Evolutionary conservation across 35 echinoderm and acorn worm genomes (phyloP), one percentile per base, ranked within the genome.

Genomic region (Eucidaris tribuloides): DNA sequence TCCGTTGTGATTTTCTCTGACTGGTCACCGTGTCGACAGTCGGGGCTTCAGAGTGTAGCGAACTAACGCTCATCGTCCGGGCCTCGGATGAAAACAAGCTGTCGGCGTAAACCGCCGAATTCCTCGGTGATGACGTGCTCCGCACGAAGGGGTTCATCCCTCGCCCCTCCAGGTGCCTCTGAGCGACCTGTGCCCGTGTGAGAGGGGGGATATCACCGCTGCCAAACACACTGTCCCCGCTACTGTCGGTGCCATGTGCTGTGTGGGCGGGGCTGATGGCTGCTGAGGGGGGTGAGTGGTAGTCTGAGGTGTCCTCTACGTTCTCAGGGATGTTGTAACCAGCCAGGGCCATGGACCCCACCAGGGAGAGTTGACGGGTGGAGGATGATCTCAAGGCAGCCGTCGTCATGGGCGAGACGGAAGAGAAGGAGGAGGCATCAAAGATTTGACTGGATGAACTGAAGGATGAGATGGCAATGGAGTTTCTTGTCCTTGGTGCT

Each of bases 401-500:
- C 25, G 68, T 41, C 34, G 24, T 74, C 68, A 74, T 33, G 68
- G 38, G 38, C 3, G 68, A 35, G 35, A 74, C 44, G 15, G 68
- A 74, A 24, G 68, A 74, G 36, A 74, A 74, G 68, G 68, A 9
- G 9, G 68, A 74, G 9, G 68, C 35, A 74, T 74, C 68, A 74
- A 74, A 74, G 35, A 74, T 33, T 11, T 74, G 38, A 22, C 20
- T 74, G 39, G 68, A 35, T n/a, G 85, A 27, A 45, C 76, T 88
- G 57, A 88, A 79, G 9, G 85, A 88, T 37, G 85, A 65, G 54
- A 88, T 62, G 31, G 76, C 76, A 7, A 88, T 81, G 0, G 85
- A 81, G 46, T 88, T 88, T 17, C 85, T 58, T 45, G 61, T 60
- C 24, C 61, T 62, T 3, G 85, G 76, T 35, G 85, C 85, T 88